Percentiles rank a stretch among this genome's conserved stretches.
Evolutionary conservation across 2,888 invertebrate species (phyloP).

Genomic region (Disparrhopalites patrizii): DNA sequence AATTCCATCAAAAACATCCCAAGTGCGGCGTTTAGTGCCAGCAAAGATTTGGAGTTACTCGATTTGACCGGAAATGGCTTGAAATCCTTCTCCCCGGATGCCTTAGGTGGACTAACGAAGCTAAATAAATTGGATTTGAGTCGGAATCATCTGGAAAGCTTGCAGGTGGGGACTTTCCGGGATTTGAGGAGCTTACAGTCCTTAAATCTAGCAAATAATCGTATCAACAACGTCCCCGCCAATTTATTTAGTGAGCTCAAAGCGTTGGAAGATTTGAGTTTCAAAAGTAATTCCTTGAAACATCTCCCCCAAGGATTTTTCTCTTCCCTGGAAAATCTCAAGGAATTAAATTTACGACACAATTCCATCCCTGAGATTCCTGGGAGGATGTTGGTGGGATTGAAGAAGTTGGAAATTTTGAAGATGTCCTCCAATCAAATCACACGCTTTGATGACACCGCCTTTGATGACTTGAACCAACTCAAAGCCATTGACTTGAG

Average conservation of each 20-base stretch:
- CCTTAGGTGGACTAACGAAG: slow-evolving; percentile 67
- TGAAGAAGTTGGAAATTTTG: slow-evolving; percentile 51
- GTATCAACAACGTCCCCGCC: slow-evolving; percentile 43
- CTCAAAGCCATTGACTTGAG: slow-evolving; percentile 71
- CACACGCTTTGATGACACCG: slow-evolving; percentile 63
- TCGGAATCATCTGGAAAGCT: slow-evolving; percentile 64
- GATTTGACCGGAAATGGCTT: slow-evolving; percentile 73
- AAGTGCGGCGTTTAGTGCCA: slow-evolving; percentile 39
- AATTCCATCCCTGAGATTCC: slow-evolving; percentile 42
- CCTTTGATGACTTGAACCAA: slow-evolving; percentile 65
- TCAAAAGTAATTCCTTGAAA: slow-evolving; percentile 48
- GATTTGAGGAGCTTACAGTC: slow-evolving; percentile 72
- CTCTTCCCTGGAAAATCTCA: slow-evolving; percentile 33
- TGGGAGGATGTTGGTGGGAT: slow-evolving; percentile 36
- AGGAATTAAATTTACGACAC: slow-evolving; percentile 44
- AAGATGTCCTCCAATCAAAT: slow-evolving; percentile 71
- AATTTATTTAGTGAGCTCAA: slow-evolving; percentile 40
- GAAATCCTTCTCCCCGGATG: slow-evolving; percentile 65
- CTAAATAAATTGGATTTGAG: slow-evolving; percentile 74
- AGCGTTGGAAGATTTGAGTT: slow-evolving; percentile 43
- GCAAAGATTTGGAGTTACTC: slow-evolving; percentile 52
- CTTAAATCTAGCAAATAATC: slow-evolving; percentile 63
- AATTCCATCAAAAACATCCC: slow-evolving; percentile 47
- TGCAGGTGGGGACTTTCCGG: slow-evolving; percentile 73
- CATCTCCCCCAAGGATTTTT: slow-evolving; percentile 43